These are phyloP conservation scores for Euthynnus affinis DNA, from an alignment of 2,797 vertebrate species.

Conservation along the genomic window DNA sequence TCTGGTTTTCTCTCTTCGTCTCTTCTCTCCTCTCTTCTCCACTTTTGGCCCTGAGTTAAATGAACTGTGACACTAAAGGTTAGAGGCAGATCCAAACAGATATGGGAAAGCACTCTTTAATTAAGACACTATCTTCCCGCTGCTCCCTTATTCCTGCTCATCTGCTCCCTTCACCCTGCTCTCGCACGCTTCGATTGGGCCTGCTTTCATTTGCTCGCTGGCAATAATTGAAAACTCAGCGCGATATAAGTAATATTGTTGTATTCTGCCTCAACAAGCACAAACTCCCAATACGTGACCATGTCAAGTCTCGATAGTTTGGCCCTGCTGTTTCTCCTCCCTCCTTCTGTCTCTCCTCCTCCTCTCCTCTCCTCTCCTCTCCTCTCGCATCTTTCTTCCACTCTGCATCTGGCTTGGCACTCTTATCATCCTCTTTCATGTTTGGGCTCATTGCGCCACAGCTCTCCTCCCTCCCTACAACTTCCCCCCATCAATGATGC, in stretches of 20 bases:
- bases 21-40: neutral
- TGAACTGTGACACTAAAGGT: conserved; percentile 81
- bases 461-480: conserved; percentile 2
- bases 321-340: conserved; percentile 24
- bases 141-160: conserved; percentile 47
- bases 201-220: conserved; percentile 60
- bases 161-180: conserved; percentile 36
- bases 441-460: conserved; percentile 34
- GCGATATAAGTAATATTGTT: conserved; percentile 72
- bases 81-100: conserved; percentile 75
- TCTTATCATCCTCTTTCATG: conserved; percentile 72
- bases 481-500: conserved; percentile 50
- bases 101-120: conserved; percentile 73
- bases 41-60: conserved; percentile 66
- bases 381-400: conserved; percentile 44
- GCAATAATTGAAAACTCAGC: conserved; percentile 74
- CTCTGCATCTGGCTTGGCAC: conserved; percentile 50
- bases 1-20: neutral
- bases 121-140: conserved; percentile 77
- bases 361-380: conserved; percentile 20
- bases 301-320: conserved; percentile 53
- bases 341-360: conserved; percentile 42
- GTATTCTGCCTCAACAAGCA: conserved; percentile 66
- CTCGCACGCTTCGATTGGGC: conserved; percentile 56
- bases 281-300: conserved; percentile 66